Conservation (phyloP, 2,888 invertebrate species). For the Xestia c-nigrum region DNA sequence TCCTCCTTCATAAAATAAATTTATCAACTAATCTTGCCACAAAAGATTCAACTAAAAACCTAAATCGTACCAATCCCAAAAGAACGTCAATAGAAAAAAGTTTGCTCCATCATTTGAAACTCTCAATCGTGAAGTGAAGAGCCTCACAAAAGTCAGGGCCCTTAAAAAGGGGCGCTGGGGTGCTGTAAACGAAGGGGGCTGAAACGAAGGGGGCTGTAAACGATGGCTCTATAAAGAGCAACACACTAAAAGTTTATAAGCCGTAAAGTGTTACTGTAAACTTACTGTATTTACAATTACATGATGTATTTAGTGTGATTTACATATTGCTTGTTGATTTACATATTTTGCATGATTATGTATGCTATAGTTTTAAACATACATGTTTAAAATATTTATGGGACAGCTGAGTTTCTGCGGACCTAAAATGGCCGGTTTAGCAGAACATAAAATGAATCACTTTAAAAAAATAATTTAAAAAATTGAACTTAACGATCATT, state of each 20-base stretch:
- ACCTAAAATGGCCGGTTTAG: too few species aligned
- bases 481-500: too few species aligned
- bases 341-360: constrained; percentile 3
- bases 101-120: constrained; percentile 51
- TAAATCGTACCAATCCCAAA: constrained; percentile 22
- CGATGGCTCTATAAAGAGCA: constrained; percentile 59
- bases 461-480: too few species aligned
- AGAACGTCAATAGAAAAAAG: constrained; percentile 45
- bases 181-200: constrained; percentile 58
- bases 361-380: too few species aligned
- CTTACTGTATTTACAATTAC: constrained; percentile 70
- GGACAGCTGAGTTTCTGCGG: not conserved
- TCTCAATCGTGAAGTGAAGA: constrained; percentile 51
- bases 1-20: not conserved
- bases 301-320: constrained; percentile 65
- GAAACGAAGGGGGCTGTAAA: constrained; percentile 57
- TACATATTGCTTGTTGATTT: constrained; percentile 35
- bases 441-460: too few species aligned
- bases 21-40: not conserved
- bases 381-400: not conserved
- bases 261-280: constrained; percentile 68
- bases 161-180: constrained; percentile 52
- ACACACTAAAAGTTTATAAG: constrained; percentile 72
- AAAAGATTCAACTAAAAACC: constrained; percentile 28
- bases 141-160: constrained; percentile 59